Evolutionary conservation across 2,113 vertebrate genomes (phyloP), one percentile per base, ranked within the genome.

Genomic region (Agapornis roseicollis): DNA sequence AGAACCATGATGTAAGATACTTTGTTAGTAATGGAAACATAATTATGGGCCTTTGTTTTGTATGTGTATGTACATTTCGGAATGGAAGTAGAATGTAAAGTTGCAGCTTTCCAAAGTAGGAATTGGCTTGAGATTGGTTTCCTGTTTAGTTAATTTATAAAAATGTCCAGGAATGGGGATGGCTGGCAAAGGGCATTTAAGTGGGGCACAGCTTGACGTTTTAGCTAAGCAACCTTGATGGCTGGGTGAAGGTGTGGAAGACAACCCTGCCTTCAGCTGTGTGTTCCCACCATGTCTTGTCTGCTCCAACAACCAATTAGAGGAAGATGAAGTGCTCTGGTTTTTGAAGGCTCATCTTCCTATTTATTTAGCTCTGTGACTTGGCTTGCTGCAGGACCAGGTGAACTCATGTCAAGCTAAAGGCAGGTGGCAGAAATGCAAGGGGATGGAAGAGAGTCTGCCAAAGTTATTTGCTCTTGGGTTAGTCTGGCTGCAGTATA

Each of bases 151-250:
- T 64, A 6, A 52, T 52, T 37, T 35, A 27, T 58, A 55, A 69
- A 64, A 19, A 37, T 14, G n/a, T 18, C 17, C 4, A 7, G 25
- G 31, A 92, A 35, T 33, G 35, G 33, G 28, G 20, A 27, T 0
- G 0, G 50, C 35, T 84, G 35, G n/a, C 25, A 74, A 37, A 79
- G 35, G 16, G 29, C 9, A 5, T 44, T 37, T 70, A 53, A 58
- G 56, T 23, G 37, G 25, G 17, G 20, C 3, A 1, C 23, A 58
- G 25, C 19, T 33, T 64, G 60, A 7, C 0, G 0, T 64, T 64
- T 58, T 69, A 79, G 47, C 53, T 39, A 37, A 68, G 60, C 3
- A 29, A 6, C n/a, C 28, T 29, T 78, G 46, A 28, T 46, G 42
- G 8, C 20, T 81, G 35, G 20, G 5, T 56, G 52, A 39, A 85